Base-by-base conservation (phyloP, 2,888 invertebrate genomes). In the Yponomeuta evonymella region DNA sequence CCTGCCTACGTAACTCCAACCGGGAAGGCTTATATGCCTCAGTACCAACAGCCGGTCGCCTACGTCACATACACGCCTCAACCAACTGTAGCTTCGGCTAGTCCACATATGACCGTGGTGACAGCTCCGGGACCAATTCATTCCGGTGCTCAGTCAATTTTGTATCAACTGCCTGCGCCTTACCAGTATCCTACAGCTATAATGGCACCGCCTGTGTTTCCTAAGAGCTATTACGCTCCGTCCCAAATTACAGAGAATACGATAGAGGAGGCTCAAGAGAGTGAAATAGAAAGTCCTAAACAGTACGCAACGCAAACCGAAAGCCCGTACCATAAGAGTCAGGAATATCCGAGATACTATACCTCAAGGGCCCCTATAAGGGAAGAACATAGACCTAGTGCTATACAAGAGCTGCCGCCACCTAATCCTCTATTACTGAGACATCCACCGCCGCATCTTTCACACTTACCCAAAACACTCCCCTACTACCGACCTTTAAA, bases 381-480 rank as follows among this genome's bases (percentile, higher is more conserved):
- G 71, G 85, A 86, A 51, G 87, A 88, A 2, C 86, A 83, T 67
- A 80, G 83, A 72, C 78, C 82, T 30, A 77, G 76, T 70, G 75
- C 79, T 6, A 74, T 85, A 65, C 78, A 84, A 43, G 88, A 89
- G 70, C 74, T 90, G 67, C 91, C 90, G 8, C 84, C 79, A 72
- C 90, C 91, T 1, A 85, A 82, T 78, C 86, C 89, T 2, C 73
- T 90, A 72, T 73, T 90, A 58, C 73, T 89, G 63, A 88, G 87
- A 73, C 79, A 79, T 67, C 79, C 80, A 15, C 88, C 86, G 1
- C 70, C 88, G 36, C 90, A 89, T 74, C 77, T 89, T 12, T 75
- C 88, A 9, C 90, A 92, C 72, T 77, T 90, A 71, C 90, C 93
- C 1, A 90, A 89, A 78, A 81, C 85, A 8, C 77, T 93, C 62